These are phyloP conservation scores for Cirrhinus mrigala DNA, from an alignment of 2,797 vertebrate species.

Conservation along the genomic window DNA sequence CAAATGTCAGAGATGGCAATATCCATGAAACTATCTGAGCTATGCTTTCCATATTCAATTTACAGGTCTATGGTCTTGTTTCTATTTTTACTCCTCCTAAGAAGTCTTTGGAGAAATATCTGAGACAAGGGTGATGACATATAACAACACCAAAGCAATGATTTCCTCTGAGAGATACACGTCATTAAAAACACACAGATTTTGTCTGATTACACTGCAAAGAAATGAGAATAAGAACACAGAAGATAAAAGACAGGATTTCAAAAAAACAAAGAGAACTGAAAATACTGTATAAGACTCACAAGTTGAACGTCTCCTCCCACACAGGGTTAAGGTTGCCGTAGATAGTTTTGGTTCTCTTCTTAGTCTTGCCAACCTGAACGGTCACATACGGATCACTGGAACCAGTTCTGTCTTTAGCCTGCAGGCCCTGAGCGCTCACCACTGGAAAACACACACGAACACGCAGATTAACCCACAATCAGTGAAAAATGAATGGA, in stretches of 20 bases:
- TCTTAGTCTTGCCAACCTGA: slow-evolving; percentile 98
- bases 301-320: slow-evolving; percentile 98
- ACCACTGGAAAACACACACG: slow-evolving; percentile 78
- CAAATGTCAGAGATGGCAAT: neutral
- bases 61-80: neutral
- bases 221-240: neutral
- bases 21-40: neutral
- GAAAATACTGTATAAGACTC: slow-evolving; percentile 66
- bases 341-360: slow-evolving; percentile 96
- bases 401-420: slow-evolving; percentile 96
- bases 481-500: neutral
- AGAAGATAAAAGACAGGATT: neutral
- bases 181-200: no score
- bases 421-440: slow-evolving; percentile 96
- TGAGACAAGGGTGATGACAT: neutral
- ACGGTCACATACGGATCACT: slow-evolving; percentile 97
- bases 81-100: neutral
- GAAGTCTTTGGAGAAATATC: neutral
- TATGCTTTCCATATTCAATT: neutral
- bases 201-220: neutral
- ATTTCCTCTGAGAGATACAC: neutral
- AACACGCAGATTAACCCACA: slow-evolving; percentile 15
- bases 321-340: slow-evolving; percentile 97
- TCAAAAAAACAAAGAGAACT: neutral
- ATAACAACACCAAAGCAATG: neutral